These are phyloP conservation scores for Bettongia penicillata DNA, from an alignment of 2,113 vertebrate species.

Conservation along the genomic window DNA sequence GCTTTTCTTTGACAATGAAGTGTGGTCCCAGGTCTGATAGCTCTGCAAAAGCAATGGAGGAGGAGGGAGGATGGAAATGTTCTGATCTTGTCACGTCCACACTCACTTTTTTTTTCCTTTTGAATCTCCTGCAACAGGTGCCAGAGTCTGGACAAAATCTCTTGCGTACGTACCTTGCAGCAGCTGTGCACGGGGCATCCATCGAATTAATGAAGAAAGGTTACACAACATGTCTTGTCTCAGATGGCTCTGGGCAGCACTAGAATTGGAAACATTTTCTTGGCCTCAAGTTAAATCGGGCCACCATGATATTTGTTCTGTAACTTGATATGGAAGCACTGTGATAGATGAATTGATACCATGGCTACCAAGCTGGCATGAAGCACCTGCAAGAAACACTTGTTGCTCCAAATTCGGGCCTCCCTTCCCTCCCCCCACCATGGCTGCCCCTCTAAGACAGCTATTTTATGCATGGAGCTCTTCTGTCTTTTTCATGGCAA, in stretches of 20 bases:
- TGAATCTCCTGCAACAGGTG: slow-evolving; percentile 83
- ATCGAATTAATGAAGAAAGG: slow-evolving; percentile 78
- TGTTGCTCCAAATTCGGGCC: background rate
- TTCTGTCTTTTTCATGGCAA: background rate
- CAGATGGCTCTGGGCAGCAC: slow-evolving; percentile 75
- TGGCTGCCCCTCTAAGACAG: background rate
- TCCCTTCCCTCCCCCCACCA: background rate
- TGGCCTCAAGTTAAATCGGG: slow-evolving; percentile 82
- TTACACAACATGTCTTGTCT: slow-evolving; percentile 71
- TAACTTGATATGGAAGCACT: slow-evolving; percentile 77
- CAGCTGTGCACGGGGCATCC: slow-evolving; percentile 79
- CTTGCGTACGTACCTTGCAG: slow-evolving; percentile 81
- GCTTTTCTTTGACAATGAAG: slow-evolving; percentile 34
- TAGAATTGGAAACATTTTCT: slow-evolving; percentile 87
- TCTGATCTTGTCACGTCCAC: slow-evolving; percentile 61
- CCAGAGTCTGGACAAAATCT: slow-evolving; percentile 64
- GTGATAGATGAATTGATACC: slow-evolving; percentile 48
- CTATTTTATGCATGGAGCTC: background rate
- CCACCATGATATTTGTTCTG: slow-evolving; percentile 78
- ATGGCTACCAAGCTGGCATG: slow-evolving; percentile 30
- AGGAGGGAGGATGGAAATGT: slow-evolving; percentile 51
- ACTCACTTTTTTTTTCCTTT: slow-evolving; percentile 78
- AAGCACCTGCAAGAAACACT: slow-evolving; percentile 50
- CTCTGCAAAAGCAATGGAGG: slow-evolving; percentile 42
- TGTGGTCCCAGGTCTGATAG: slow-evolving; percentile 44